phyloP scores from a whole-genome alignment of 2,888 invertebrate genomes.

The Celastrina argiolus region DNA sequence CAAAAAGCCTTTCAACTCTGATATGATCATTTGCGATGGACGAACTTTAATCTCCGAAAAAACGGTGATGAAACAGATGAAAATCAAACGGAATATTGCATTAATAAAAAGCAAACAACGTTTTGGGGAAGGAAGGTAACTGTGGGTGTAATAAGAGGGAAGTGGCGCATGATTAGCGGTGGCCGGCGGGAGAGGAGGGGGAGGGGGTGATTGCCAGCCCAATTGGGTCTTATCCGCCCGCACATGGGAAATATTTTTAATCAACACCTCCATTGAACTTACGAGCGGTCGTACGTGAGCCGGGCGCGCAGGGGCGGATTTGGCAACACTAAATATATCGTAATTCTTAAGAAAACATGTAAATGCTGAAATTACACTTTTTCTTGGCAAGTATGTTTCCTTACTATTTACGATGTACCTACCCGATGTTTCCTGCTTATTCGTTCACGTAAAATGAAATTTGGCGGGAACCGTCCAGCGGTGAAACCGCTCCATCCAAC shows the following conservation, averaged over 20 bases:
- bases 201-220: slow-evolving; percentile 72
- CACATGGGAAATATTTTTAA: slow-evolving; percentile 80
- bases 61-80: not conserved
- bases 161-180: slow-evolving; percentile 68
- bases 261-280: slow-evolving; percentile 80
- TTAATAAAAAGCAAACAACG: slow-evolving; percentile 24
- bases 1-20: not conserved
- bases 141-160: slow-evolving; percentile 44
- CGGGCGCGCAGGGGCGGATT: slow-evolving; percentile 58
- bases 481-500: no score
- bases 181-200: slow-evolving; percentile 43
- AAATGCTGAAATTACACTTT: not conserved
- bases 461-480: no score
- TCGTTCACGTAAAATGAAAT: no score
- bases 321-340: slow-evolving; percentile 32
- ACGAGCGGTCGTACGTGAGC: slow-evolving; percentile 78
- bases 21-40: no score
- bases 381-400: not conserved
- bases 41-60: not conserved
- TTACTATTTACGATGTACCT: no score
- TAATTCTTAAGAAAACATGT: not conserved
- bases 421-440: no score
- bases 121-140: slow-evolving; percentile 27
- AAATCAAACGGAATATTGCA: slow-evolving; percentile 17
- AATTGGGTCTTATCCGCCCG: slow-evolving; percentile 78